Evolutionary conservation across 2,113 vertebrate genomes (phyloP), one percentile per base, ranked within the genome.

Genomic region (Xiphias gladius): DNA sequence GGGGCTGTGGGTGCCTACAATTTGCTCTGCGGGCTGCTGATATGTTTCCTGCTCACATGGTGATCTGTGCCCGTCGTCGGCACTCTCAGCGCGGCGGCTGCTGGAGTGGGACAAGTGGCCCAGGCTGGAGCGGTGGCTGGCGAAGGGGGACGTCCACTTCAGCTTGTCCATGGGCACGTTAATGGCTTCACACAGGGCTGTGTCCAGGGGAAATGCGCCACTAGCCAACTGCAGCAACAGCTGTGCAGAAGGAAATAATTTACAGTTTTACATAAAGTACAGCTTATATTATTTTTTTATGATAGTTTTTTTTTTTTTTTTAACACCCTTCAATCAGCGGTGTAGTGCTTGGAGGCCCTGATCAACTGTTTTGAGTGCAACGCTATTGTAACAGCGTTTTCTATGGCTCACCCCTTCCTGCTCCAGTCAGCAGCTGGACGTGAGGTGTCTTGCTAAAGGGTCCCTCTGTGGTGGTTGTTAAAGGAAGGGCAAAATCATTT

Each of bases 151-250:
- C 0, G 97, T 97, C 97, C 98, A 97, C 93, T 97, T 97, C 17
- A 99, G 95, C 88, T 99, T 99, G 90, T 98, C 97, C 96, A 98
- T 96, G 82, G 97, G 97, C 82, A 99, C 96, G 9, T 76, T 95
- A 54, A 96, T 86, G 39, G 97, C 95, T 0, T 96, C 76, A 0
- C 96, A 99, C 90, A 99, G 96, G 62, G 96, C 96, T 0, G 86
- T 58, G 71, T 96, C 96, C 75, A 99, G 85, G 41, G 95, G 89
- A 43, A 99, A 99, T 10, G 97, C 97, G 28, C 98, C 98, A 0
- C 96, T 96, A 7, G 97, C 98, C 91, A 97, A 91, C 95, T 99
- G 98, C 87, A 99, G 93, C 71, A 96, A 96, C 7, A 95, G 96
- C 98, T 99, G 94, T 52, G 52, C 8, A 78, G 39, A 70, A 54